Evolutionary conservation across 1,140 invertebrate species (phyloP).

Genomic region (Metopolophium dirhodum): DNA sequence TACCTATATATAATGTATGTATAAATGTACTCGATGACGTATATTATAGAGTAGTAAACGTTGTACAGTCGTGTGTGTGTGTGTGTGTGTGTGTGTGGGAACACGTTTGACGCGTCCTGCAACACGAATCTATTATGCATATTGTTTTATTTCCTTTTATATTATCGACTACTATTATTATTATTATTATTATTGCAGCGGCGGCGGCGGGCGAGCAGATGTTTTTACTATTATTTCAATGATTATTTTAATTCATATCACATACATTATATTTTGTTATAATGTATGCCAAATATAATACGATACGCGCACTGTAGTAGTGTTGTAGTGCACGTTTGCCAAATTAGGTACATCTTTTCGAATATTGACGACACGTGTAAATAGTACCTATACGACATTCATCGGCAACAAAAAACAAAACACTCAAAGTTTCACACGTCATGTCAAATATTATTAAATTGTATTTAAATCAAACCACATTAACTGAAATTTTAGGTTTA

Average conservation of each 20-base stretch:
- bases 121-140: slow-evolving; percentile 1
- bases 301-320: background rate
- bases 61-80: background rate
- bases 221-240: background rate
- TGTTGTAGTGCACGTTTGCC: background rate
- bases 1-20: background rate
- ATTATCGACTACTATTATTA: background rate
- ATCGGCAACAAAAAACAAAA: background rate
- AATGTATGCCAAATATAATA: background rate
- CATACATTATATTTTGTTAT: background rate
- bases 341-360: background rate
- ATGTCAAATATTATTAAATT: background rate
- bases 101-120: background rate
- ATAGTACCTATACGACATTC: background rate
- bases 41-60: background rate
- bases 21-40: background rate
- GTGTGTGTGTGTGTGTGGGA: background rate
- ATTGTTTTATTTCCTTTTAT: slow-evolving; percentile 5
- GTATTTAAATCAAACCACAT: background rate
- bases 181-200: background rate
- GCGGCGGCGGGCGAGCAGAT: background rate
- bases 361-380: background rate
- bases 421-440: background rate
- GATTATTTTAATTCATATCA: slow-evolving; percentile 19
- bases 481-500: background rate